Evolutionary conservation across 2,113 vertebrate genomes (phyloP), one percentile per base, ranked within the genome.

Genomic region (Phylloscopus trochiloides): DNA sequence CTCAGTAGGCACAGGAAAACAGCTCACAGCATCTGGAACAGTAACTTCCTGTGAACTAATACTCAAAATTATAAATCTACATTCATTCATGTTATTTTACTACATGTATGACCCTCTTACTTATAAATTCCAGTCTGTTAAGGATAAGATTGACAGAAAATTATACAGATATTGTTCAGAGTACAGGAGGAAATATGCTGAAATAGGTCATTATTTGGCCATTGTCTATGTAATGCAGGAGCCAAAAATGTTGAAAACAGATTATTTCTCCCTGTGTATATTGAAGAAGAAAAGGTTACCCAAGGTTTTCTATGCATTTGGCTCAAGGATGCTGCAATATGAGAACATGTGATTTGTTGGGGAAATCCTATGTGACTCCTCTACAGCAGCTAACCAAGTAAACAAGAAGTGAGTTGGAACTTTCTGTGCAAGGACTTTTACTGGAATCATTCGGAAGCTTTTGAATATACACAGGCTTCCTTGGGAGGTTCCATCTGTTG

Each of bases 341-440:
- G 71, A 94, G 74, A 96, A 68, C 89, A 91, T 84, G 86, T 94
- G 89, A 96, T 96, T 97, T 89, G n/a, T 67, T 82, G 85, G 91
- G 91, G 93, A 96, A 97, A 95, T 96, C 93, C 95, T 97, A 96
- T 95, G 94, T 96, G 94, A 96, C 93, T 90, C 71, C 88, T 96
- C 84, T 91, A 61, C 89, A 90, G 40, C 52, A 94, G 92, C 87
- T 92, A 88, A 97, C 54, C 50, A 90, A 97, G 95, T 96, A 97
- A 97, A 96, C 89, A 97, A 96, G 93, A 97, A 96, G 70, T 95
- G 84, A 95, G 26, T 50, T 95, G 94, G 94, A 96, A 96, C 95
- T 96, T 94, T 96, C 88, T 97, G 94, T 97, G 68, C 93, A 89
- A 89, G 70, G 66, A 66, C 48, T 85, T 88, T 96, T 96, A 95